Evolutionary conservation across 2,113 vertebrate species (phyloP).

Genomic region (Mixornis gularis): DNA sequence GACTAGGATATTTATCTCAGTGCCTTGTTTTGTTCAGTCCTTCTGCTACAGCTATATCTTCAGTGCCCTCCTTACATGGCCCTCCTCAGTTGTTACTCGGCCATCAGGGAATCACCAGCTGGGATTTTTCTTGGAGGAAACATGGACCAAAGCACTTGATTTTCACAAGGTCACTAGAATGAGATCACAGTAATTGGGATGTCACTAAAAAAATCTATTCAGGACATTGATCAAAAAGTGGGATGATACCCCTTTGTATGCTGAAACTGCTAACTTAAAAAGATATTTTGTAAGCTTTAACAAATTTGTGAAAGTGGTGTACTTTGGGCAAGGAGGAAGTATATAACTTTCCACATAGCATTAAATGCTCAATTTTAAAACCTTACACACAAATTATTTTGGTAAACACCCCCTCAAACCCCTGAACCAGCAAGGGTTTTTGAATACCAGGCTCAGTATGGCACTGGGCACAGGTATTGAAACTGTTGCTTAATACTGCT

Average conservation of each 20-base stretch:
- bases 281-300: not conserved
- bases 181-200: not conserved
- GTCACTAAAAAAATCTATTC: not conserved
- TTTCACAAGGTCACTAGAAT: not conserved
- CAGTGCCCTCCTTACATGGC: not conserved
- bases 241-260: fast-evolving
- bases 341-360: not conserved
- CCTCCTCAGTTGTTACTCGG: not conserved
- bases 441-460: not conserved
- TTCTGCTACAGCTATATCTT: not conserved
- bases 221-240: not conserved
- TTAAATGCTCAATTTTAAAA: not conserved
- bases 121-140: not conserved
- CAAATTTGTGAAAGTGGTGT: not conserved
- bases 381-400: not conserved
- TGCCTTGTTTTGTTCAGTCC: not conserved
- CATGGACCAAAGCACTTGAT: not conserved
- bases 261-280: not conserved
- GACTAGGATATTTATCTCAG: not conserved
- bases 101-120: not conserved
- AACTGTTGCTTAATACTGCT: not conserved
- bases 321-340: not conserved
- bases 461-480: not conserved
- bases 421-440: not conserved
- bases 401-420: not conserved